Evolutionary conservation across 2,888 invertebrate genomes (phyloP), one percentile per base, ranked within the genome.

Genomic region (Drosophila aldrichi): DNA sequence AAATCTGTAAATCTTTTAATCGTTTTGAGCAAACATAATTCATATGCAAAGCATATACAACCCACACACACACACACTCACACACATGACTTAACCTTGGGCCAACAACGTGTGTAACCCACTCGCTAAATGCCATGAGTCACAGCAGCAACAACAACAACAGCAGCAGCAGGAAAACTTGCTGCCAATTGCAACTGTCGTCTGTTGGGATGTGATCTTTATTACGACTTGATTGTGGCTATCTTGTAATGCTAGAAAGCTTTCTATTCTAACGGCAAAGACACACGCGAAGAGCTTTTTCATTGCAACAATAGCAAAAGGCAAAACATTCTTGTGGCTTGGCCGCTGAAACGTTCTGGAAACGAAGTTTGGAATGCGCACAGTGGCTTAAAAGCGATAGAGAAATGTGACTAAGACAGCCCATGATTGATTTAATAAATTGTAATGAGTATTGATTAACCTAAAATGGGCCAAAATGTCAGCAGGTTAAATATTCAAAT

Each of bases 201-300:
- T 59, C 32, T 25, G 16, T 3, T 57, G 66, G 70, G 66, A 43
- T 61, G 48, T 51, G 81, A 78, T 81, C 74, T 57, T 34, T 46
- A 25, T 66, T 70, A 40, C 67, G 65, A 9, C 32, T 44, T 59
- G n/a, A 58, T 36, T 36, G 34, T 22, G 54, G 25, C 49, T 55
- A 57, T 49, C 41, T 25, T 25, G 25, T 43, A 44, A 14, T 57
- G 46, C 49, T 29, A 41, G 49, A 71, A 75, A 76, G 82, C 79
- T 81, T 84, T 83, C 83, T 75, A 77, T 77, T 64, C 82, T 80
- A 74, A 81, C 81, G 81, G 81, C 76, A 70, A 46, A 71, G 73
- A 72, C 75, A 73, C 69, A 80, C 74, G 77, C 70, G 67, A 63
- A 74, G 74, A 52, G 77, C 82, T 70, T 44, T 48, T 44, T 48